These are phyloP conservation scores for Mythimna ferrago DNA, from an alignment of 2,888 invertebrate genomes.

Conservation along the genomic window DNA sequence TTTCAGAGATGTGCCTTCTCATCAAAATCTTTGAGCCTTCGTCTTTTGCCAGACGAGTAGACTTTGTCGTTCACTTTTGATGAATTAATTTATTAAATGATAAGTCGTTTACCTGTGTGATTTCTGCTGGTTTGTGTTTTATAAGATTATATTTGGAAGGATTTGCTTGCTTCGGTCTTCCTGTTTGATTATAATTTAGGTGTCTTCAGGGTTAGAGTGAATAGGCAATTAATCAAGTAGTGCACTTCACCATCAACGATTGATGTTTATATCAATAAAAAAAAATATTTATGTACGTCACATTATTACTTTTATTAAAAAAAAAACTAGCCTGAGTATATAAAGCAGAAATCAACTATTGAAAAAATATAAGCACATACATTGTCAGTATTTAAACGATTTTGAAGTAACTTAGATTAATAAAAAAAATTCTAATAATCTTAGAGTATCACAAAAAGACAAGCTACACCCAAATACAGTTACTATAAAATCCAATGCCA, in stretches of 20 bases:
- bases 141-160: no score
- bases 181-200: no score
- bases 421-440: neutral
- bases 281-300: no score
- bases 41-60: constrained; percentile 42
- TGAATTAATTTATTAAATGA: constrained; percentile 50
- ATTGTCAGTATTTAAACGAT: neutral
- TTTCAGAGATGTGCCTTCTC: constrained; percentile 54
- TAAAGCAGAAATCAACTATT: no score
- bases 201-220: no score
- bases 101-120: constrained; percentile 52
- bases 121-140: constrained; percentile 21
- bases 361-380: neutral
- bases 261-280: no score
- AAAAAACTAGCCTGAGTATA: no score
- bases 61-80: constrained; percentile 46
- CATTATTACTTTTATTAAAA: no score
- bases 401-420: neutral
- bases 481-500: constrained; percentile 11
- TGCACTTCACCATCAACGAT: no score
- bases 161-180: no score
- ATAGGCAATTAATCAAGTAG: no score
- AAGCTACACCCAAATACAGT: neutral
- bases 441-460: neutral
- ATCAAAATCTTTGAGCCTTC: constrained; percentile 49